Evolutionary conservation across 92 coral and sea anemone genomes (phyloP), one percentile per base, ranked within the genome.

Genomic region (Parazoanthus darwini): DNA sequence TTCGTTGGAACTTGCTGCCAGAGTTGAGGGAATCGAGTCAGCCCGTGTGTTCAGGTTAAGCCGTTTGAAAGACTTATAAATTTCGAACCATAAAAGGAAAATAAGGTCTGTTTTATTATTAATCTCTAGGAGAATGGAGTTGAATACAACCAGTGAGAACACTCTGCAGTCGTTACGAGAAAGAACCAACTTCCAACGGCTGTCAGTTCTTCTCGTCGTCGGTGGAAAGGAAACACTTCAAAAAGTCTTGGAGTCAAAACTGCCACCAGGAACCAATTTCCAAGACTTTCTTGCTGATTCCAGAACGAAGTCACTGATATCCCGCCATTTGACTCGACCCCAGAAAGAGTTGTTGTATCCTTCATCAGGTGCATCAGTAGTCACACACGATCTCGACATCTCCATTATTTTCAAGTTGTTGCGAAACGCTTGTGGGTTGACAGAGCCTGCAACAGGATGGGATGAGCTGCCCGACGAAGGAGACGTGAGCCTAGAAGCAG

Each of bases 371-470:
- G 50, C 35, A 6, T 37, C 23, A 56, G 73, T 22, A 81, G 50
- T 8, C 18, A 29, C 37, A 4, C 33, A 8, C 22, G 6, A 29
- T 36, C 68, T 81, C 11, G 85, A 81, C 20, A 81, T 81, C 26
- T 81, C 85, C 16, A 35, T 81, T 38, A 39, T 81, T 56, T 81
- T 81, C 20, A 81, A 58, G 50, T 20, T 81, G 74, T 36, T 81
- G 39, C 36, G 85, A 63, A 81, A 81, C 71, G n/a, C 35, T 0
- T 81, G 67, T 42, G 72, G 85, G 42, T 14, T 81, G 71, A 20
- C 15, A 16, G 85, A 58, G 26, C 85, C 85, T 18, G 51, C 43
- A 58, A 81, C 36, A 35, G 85, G 85, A 16, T 81, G 85, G 85
- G 85, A 81, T 36, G 36, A 36, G 6, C 29, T 81, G 9, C 85